A percentile compares a stretch with the other conserved stretches of the same genome.
Conservation (phyloP, 2,797 vertebrate genomes). For the Balearica regulorum region DNA sequence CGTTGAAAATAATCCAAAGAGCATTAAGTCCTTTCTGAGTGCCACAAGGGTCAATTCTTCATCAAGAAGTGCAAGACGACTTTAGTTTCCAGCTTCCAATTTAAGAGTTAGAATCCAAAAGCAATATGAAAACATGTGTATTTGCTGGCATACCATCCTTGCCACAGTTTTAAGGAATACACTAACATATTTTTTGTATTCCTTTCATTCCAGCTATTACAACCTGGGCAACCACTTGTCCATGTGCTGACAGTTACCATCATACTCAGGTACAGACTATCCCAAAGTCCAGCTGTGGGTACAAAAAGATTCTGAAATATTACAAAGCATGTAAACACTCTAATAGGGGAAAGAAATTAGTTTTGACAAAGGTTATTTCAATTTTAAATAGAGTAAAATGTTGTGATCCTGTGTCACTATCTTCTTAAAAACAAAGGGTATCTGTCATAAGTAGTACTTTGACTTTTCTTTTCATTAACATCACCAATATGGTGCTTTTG, state of each 20-base stretch:
- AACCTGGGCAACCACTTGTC: not conserved
- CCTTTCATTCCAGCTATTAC: not conserved
- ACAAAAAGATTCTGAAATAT: not conserved
- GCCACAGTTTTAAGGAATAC: not conserved
- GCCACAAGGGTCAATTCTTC: not conserved
- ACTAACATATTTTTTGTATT: not conserved
- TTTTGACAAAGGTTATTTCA: not conserved
- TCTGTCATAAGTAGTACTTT: not conserved
- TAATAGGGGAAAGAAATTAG: not conserved
- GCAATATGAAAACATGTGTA: accelerated
- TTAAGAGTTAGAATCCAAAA: not conserved
- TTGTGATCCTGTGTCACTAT: not conserved
- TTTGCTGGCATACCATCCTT: not conserved
- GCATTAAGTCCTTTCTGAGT: not conserved
- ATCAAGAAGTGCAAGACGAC: not conserved
- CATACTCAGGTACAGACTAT: not conserved
- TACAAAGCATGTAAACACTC: not conserved
- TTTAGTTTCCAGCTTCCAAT: not conserved
- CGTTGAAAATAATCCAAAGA: not conserved
- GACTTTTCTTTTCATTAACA: not conserved
- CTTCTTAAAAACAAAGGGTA: not conserved
- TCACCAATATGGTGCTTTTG: not conserved
- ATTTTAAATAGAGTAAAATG: not conserved
- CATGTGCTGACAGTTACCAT: not conserved
- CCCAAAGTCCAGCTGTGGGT: not conserved